phyloP scores from a whole-genome alignment of 2,113 vertebrate genomes.

The Madoqua kirkii region DNA sequence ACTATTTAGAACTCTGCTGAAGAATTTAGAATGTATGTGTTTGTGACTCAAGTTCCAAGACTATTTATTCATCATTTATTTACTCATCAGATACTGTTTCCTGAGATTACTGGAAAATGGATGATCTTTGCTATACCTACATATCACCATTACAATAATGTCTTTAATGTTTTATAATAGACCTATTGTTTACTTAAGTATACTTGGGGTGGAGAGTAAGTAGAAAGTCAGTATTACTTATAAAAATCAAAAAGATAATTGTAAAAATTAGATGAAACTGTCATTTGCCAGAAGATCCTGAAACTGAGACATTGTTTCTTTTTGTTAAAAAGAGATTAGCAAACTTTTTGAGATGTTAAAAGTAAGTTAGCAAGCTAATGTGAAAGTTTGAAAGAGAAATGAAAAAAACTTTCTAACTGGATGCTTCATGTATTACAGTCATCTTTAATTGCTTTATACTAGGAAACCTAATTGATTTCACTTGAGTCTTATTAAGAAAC shows the following conservation, averaged over 20 bases:
- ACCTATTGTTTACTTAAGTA: not conserved
- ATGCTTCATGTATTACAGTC: not conserved
- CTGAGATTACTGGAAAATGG: not conserved
- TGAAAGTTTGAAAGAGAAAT: conserved; percentile 13
- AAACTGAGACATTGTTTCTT: not conserved
- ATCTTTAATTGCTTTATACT: not conserved
- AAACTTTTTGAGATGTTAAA: not conserved
- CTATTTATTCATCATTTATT: not conserved
- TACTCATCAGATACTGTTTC: not conserved
- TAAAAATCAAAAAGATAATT: not conserved
- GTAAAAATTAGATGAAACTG: not conserved
- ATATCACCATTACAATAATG: not conserved
- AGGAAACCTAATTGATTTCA: not conserved
- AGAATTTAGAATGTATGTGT: conserved; percentile 17
- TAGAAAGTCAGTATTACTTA: not conserved
- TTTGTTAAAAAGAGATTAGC: not conserved
- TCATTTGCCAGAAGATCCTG: not conserved
- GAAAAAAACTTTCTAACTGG: not conserved
- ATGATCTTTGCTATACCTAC: not conserved
- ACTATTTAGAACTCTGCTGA: conserved; percentile 16
- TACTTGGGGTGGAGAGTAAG: not conserved
- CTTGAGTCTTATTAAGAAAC: not conserved
- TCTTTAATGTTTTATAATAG: not conserved
- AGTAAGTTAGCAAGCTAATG: not conserved
- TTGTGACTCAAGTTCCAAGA: conserved; percentile 26